Evolutionary conservation across 1,140 invertebrate species (phyloP), one percentile per base, ranked within the genome.

Genomic region (Himalopsyche phryganea): DNA sequence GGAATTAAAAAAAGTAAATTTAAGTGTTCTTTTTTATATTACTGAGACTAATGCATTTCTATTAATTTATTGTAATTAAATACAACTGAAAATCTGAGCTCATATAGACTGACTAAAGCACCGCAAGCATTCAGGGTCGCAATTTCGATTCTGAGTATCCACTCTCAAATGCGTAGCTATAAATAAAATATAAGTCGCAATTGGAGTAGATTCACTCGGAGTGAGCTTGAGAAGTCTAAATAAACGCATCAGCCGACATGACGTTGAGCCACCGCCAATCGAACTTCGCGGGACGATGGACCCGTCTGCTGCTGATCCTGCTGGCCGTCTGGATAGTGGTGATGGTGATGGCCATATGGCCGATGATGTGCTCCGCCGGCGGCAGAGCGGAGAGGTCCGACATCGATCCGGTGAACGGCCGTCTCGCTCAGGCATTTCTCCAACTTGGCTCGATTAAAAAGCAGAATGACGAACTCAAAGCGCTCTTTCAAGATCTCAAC

Each of bases 381-480:
- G 53, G 40, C n/a, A 45, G 17, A 7, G 18, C 38, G 6, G 50
- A 58, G 6, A 19, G 18, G 14, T 54, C 40, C 10, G 54, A 53
- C 15, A 36, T 57, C 11, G 53, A 60, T 45, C 57, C 62, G 4
- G 40, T 58, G 13, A 58, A 46, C 18, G 20, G 41, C 11, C 48
- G 50, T 14, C 44, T 64, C 1, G 38, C 42, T 0, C 53, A 60
- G 20, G 62, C 62, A 1, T 58, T 58, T 33, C 11, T 44, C 0
- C 53, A 60, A 14, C 36, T 64, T 1, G 50, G 46, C 33, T 6
- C 54, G 5, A 33, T 64, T 9, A 57, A 60, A 23, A 64, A 57
- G 23, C 62, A 64, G 50, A 64, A 64, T 40, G 58, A 64, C 52
- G 62, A 64, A 44, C 40, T 64, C 19, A 57, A 60, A 40, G 18